These are phyloP conservation scores for Clarias laeviceps DNA, from an alignment of 2,797 vertebrate genomes.

Conservation along the genomic window DNA sequence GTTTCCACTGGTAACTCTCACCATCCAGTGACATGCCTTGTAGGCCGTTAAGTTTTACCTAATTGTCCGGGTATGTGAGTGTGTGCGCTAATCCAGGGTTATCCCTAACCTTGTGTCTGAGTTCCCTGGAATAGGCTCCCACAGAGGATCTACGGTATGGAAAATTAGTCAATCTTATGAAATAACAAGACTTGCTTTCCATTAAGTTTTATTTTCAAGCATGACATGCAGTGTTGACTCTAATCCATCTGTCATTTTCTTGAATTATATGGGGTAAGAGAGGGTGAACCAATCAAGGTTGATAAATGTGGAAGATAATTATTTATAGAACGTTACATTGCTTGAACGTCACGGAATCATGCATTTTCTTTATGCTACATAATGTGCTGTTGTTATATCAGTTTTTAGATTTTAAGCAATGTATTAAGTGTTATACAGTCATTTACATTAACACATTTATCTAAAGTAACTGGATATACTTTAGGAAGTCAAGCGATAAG, in stretches of 20 bases:
- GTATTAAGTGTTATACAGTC: neutral
- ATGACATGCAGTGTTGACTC: neutral
- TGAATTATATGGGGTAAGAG: neutral
- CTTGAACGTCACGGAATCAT: neutral
- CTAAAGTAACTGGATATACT: neutral
- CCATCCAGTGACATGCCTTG: too few relatives aligned
- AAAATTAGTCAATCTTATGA: too few relatives aligned
- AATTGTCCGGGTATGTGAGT: too few relatives aligned
- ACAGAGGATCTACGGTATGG: too few relatives aligned
- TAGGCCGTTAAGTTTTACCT: too few relatives aligned
- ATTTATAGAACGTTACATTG: neutral
- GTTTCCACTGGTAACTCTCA: too few relatives aligned
- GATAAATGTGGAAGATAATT: neutral
- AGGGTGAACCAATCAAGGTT: neutral
- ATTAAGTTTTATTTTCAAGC: neutral
- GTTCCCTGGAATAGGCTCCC: too few relatives aligned
- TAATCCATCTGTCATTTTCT: neutral
- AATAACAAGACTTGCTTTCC: neutral
- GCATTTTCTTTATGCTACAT: neutral
- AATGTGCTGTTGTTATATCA: neutral
- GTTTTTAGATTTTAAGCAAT: neutral
- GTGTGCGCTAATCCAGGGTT: too few relatives aligned
- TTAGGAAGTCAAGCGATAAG: neutral
- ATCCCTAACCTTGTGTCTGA: too few relatives aligned
- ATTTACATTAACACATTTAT: neutral